Base-by-base conservation (phyloP, 2,888 invertebrate species). In the Strigamia crassipes region DNA sequence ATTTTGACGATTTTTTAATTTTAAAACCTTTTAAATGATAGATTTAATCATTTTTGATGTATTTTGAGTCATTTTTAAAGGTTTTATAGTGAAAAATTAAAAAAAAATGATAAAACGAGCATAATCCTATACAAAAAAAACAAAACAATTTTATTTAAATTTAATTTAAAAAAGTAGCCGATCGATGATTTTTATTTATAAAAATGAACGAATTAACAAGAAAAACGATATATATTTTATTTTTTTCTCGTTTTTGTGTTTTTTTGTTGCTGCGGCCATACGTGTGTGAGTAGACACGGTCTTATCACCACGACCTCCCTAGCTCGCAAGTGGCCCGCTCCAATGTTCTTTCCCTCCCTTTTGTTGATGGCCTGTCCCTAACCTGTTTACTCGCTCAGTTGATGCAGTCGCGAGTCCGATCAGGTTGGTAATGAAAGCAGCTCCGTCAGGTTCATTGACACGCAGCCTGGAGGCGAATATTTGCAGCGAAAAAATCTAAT, bases 391-490 rank as follows among this genome's bases (percentile, higher is more conserved):
- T 73, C 73, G 31, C 73, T 73, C 73, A 73, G 73, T 73, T 73
- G 73, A 73, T 73, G 73, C 73, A 73, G 73, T 73, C 13, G 27
- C 73, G 73, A 73, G 73, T 73, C 31, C 73, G 73, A 73, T 73
- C 73, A 73, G 73, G 73, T 73, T 73, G 73, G 73, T 73, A 73
- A 73, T 73, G 73, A 73, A 73, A 73, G 73, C 73, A 27, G 73
- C 73, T 73, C 73, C 73, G 73, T 73, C 73, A 73, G 73, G 73
- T 73, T 73, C 73, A 73, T 73, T 73, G 73, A 73, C 73, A 73
- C 73, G 73, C 73, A 73, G 73, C 73, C 73, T 12, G 73, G 73
- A 73, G 73, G 73, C 73, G 73, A 73, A 73, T 73, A 73, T 73
- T 73, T 73, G 73, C n/a, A 31, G 13, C 27, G 73, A 73, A 73